Percentiles rank a stretch among this genome's conserved stretches.
Conservation (phyloP, 2,888 invertebrate genomes). For the Cryptus viduatorius region DNA sequence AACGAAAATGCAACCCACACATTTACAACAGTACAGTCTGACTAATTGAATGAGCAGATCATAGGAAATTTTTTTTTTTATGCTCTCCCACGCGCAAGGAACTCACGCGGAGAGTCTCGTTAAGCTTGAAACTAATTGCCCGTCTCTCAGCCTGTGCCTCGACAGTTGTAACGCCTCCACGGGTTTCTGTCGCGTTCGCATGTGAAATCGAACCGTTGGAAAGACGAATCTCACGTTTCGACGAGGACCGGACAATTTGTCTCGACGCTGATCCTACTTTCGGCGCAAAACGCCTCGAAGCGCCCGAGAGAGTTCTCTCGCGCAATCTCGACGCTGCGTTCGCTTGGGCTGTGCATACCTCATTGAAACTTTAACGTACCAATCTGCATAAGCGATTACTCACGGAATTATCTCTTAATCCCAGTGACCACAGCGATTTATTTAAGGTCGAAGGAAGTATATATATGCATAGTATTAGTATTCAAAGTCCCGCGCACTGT, state of each 20-base stretch:
- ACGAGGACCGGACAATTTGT: constrained; percentile 17
- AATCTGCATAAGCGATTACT: constrained; percentile 77
- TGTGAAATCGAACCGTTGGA: constrained; percentile 46
- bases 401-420: constrained; percentile 73
- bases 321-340: not conserved
- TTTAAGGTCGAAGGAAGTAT: constrained; percentile 36
- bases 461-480: not conserved
- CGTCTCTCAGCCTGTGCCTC: constrained; percentile 27
- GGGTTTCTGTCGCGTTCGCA: constrained; percentile 24
- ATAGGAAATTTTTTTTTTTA: constrained; percentile 27
- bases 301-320: not conserved
- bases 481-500: constrained; percentile 45
- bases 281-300: constrained; percentile 12
- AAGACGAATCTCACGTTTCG: constrained; percentile 39
- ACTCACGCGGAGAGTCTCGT: constrained; percentile 48
- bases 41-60: constrained; percentile 47
- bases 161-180: constrained; percentile 51
- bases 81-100: constrained; percentile 51
- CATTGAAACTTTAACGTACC: constrained; percentile 74
- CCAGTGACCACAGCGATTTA: constrained; percentile 61
- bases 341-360: constrained; percentile 39
- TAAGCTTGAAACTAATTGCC: constrained; percentile 62
- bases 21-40: constrained; percentile 3
- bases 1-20: constrained; percentile 34
- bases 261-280: constrained; percentile 6